These are phyloP conservation scores for Hypsopygia costalis DNA, from an alignment of 2,888 invertebrate genomes.

Conservation along the genomic window DNA sequence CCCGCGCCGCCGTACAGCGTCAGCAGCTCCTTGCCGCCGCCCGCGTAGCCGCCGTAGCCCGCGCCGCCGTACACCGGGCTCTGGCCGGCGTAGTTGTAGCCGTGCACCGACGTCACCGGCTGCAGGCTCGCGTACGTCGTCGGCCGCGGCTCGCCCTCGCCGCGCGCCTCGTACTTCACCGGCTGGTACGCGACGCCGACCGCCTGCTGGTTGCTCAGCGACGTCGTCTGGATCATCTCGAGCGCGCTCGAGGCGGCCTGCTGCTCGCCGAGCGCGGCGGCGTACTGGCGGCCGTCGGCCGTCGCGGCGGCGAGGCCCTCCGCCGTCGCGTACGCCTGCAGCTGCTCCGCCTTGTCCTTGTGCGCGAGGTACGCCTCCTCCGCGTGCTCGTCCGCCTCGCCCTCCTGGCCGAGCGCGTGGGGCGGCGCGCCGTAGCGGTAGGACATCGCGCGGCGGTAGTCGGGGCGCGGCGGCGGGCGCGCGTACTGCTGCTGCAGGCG, in stretches of 20 bases:
- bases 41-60: constrained; percentile 35
- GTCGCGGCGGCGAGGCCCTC: constrained; percentile 27
- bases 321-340: constrained; percentile 40
- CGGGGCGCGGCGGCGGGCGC: constrained; percentile 32
- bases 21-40: constrained; percentile 42
- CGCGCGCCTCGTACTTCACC: constrained; percentile 70
- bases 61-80: constrained; percentile 52
- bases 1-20: constrained; percentile 53
- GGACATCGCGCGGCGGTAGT: constrained; percentile 46
- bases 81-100: constrained; percentile 55
- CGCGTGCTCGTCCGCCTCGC: constrained; percentile 42
- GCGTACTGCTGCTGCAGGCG: constrained; percentile 38
- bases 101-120: constrained; percentile 79
- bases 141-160: constrained; percentile 53
- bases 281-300: constrained; percentile 52
- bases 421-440: constrained; percentile 59
- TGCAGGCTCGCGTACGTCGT: constrained; percentile 83
- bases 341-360: constrained; percentile 47
- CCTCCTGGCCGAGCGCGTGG: constrained; percentile 55
- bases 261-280: constrained; percentile 48
- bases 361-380: constrained; percentile 52
- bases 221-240: constrained; percentile 64
- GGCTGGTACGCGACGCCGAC: constrained; percentile 65
- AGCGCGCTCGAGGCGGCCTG: constrained; percentile 40
- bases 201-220: constrained; percentile 61